Evolutionary conservation across 1,140 invertebrate species (phyloP).

Genomic region (Monomorium pharaonis): DNA sequence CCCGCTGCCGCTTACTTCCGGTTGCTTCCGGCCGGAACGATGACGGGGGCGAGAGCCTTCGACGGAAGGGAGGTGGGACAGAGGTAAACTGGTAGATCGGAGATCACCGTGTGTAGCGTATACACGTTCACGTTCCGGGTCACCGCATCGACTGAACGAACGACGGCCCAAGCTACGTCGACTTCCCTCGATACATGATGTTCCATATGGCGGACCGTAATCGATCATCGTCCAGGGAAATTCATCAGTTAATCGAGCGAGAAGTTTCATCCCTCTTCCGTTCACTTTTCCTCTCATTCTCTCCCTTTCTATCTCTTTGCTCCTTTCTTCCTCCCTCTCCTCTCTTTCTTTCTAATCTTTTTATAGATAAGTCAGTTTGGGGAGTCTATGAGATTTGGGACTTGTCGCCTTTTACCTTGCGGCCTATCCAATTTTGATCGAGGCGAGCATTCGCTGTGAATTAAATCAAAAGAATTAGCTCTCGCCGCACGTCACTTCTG

Average conservation of each 20-base stretch:
- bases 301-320: too few species aligned
- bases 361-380: neutral
- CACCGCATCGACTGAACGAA: neutral
- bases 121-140: neutral
- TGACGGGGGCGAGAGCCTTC: neutral
- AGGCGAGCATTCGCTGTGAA: neutral
- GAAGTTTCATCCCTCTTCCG: neutral
- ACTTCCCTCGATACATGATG: neutral
- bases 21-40: neutral
- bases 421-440: neutral
- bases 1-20: neutral
- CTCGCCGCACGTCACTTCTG: neutral
- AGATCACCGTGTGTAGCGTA: neutral
- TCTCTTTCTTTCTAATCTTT: neutral
- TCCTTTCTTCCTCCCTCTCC: too few species aligned
- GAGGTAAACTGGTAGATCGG: neutral
- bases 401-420: neutral
- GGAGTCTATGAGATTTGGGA: neutral
- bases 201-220: neutral
- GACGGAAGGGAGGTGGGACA: neutral
- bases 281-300: neutral
- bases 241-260: slow-evolving; percentile 35
- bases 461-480: neutral
- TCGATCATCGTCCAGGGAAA: slow-evolving; percentile 34
- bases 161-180: neutral